A percentile compares a stretch with the other conserved stretches of the same genome.
phyloP scores from a whole-genome alignment of 1,140 invertebrate species.

The Papilio polytes region DNA sequence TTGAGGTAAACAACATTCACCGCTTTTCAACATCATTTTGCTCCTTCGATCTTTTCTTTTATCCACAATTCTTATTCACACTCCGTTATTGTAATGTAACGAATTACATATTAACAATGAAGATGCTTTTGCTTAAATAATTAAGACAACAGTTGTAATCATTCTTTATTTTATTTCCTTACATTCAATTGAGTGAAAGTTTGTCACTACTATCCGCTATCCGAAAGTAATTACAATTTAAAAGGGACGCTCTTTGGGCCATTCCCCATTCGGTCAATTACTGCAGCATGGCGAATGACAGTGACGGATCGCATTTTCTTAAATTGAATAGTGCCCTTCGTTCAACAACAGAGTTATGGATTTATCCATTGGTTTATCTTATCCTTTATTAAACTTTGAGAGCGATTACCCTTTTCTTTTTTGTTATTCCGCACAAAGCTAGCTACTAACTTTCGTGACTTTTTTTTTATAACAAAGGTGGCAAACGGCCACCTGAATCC shows the following conservation, averaged over 20 bases:
- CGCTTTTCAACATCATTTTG: too few species aligned
- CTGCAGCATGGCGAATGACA: constrained; percentile 24
- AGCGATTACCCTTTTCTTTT: not conserved
- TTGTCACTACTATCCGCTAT: not conserved
- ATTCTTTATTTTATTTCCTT: not conserved
- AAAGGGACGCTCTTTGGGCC: not conserved
- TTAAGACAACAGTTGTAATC: too few species aligned
- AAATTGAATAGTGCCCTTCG: constrained; percentile 17
- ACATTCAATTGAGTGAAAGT: not conserved
- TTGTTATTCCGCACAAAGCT: not conserved
- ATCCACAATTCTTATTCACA: too few species aligned
- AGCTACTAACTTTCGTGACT: not conserved
- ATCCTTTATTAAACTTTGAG: constrained; percentile 19
- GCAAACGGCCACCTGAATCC: too few species aligned
- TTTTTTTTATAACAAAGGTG: too few species aligned
- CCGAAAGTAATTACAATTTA: constrained; percentile 10
- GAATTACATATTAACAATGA: too few species aligned
- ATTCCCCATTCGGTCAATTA: constrained; percentile 17
- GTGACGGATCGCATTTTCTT: constrained; percentile 23
- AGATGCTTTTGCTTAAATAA: too few species aligned
- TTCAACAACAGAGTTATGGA: constrained; percentile 26
- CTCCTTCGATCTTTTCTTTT: too few species aligned
- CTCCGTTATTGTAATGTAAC: too few species aligned
- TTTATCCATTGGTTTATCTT: not conserved
- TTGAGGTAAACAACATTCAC: too few species aligned